A percentile compares a stretch with the other conserved stretches of the same genome.
Conservation (phyloP, 1,140 invertebrate genomes). For the Platyscapa corneri region DNA sequence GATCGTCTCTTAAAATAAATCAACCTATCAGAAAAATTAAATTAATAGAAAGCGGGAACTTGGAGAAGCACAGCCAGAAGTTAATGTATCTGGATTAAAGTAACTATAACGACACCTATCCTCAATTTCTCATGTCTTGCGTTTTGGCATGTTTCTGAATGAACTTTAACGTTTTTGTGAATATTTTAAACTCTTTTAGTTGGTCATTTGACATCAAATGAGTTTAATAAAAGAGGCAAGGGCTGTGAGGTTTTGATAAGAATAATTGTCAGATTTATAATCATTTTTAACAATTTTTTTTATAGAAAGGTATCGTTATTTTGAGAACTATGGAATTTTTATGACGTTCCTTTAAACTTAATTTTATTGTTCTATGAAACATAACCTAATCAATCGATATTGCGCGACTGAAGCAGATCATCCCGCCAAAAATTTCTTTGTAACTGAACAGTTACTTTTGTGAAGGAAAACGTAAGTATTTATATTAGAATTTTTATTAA, state of each 20-base stretch:
- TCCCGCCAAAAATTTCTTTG: conserved; percentile 43
- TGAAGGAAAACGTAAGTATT: conserved; percentile 33
- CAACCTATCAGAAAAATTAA: neutral
- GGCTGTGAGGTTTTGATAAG: neutral
- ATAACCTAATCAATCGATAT: conserved; percentile 30
- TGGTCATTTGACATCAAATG: conserved; percentile 6
- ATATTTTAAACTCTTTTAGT: neutral
- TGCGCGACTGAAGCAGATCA: neutral
- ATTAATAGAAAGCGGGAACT: neutral
- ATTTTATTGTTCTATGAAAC: neutral
- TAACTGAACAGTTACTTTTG: neutral
- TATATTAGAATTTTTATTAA: neutral
- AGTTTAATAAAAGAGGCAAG: neutral
- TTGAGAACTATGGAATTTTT: conserved; percentile 15
- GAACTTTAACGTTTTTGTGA: conserved; percentile 2
- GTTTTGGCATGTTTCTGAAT: conserved; percentile 19
- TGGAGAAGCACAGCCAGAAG: neutral
- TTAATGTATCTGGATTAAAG: neutral
- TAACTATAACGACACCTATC: conserved; percentile 1
- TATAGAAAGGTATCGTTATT: neutral
- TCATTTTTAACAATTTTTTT: neutral
- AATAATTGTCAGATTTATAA: neutral
- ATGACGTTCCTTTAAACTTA: neutral
- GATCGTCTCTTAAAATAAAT: neutral
- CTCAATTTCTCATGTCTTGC: neutral